Evolutionary conservation across 2,113 vertebrate species (phyloP).

Genomic region (Peromyscus maniculatus): DNA sequence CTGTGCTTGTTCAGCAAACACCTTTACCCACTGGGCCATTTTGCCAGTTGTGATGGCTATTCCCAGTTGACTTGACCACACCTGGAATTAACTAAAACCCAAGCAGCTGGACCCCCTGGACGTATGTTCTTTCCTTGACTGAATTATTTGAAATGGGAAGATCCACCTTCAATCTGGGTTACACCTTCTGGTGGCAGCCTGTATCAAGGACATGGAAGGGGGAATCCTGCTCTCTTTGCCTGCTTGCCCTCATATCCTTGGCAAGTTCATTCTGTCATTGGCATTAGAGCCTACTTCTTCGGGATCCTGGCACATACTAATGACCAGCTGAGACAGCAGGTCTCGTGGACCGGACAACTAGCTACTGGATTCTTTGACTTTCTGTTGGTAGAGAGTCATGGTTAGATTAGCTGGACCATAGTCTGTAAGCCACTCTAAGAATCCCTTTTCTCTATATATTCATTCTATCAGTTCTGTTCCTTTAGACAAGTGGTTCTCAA

Average conservation of each 20-base stretch:
- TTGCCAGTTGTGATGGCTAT: not conserved
- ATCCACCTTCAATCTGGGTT: too few species aligned
- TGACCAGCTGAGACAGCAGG: not conserved
- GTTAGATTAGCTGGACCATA: not conserved
- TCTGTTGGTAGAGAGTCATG: not conserved
- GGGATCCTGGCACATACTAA: not conserved
- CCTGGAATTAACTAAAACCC: not conserved
- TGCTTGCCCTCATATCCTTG: too few species aligned
- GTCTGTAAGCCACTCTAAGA: not conserved
- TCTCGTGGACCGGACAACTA: not conserved
- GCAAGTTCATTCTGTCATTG: too few species aligned
- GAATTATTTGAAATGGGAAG: not conserved
- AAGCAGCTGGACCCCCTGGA: not conserved
- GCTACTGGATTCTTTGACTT: not conserved
- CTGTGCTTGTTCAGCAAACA: not conserved
- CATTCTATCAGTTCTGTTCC: not conserved
- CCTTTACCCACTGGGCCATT: not conserved
- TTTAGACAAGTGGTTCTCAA: not conserved
- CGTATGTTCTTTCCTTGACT: not conserved
- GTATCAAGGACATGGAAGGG: too few species aligned
- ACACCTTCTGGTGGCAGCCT: too few species aligned
- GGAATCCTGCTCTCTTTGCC: too few species aligned
- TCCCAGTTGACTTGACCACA: not conserved
- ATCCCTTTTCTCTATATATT: not conserved
- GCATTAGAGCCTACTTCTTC: not conserved